Conservation (phyloP, 2,797 vertebrate genomes). For the Podarcis lilfordi region DNA sequence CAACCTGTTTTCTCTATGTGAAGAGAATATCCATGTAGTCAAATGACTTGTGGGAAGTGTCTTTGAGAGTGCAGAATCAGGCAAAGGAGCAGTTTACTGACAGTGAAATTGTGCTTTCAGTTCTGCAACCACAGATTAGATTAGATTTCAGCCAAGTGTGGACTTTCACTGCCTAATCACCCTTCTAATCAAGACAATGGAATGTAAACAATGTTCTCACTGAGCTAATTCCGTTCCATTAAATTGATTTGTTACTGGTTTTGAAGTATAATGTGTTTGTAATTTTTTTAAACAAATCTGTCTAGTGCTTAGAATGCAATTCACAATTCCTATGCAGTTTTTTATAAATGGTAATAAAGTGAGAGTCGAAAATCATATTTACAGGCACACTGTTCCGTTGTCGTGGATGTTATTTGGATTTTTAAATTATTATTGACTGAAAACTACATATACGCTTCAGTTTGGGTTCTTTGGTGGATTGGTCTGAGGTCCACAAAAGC, state of each 20-base stretch:
- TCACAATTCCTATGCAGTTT: not conserved
- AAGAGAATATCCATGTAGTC: not conserved
- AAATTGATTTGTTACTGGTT: conserved; percentile 1
- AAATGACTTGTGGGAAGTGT: not conserved
- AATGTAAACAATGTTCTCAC: not conserved
- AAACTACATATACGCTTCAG: not conserved
- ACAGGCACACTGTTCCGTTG: not conserved
- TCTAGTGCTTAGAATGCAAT: not conserved
- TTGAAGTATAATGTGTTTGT: not conserved
- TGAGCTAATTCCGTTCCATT: not conserved
- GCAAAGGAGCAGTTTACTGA: not conserved
- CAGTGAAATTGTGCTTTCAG: conserved; percentile 15
- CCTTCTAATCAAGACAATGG: conserved; percentile 10
- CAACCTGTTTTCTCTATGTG: not conserved
- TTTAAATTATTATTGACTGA: not conserved
- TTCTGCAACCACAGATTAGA: conserved; percentile 17
- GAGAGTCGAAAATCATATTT: not conserved
- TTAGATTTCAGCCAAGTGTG: conserved; percentile 5
- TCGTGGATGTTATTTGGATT: not conserved
- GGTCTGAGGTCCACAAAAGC: no score
- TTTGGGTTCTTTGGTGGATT: not conserved
- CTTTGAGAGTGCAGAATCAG: not conserved
- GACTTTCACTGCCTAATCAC: conserved; percentile 1
- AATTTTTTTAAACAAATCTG: not conserved
- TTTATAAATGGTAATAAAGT: not conserved